Base-by-base conservation (phyloP, 2,797 vertebrate species). In the Chaunax sp. region DNA sequence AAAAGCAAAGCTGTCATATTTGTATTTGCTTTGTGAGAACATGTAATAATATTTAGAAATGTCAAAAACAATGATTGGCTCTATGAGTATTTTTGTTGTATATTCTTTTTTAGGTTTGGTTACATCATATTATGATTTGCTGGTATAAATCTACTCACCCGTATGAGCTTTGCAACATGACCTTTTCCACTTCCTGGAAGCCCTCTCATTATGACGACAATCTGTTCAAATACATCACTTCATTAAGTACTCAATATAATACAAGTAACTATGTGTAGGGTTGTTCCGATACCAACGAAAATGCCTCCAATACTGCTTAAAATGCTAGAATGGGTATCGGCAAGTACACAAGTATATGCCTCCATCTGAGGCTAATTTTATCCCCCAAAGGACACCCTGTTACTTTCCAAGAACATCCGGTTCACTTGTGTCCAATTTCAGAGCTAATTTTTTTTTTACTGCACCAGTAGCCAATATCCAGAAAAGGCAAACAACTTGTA, bases 141-240 rank as follows among this genome's bases (percentile, higher is more conserved):
- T 43, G 18, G 6, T 23, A 23, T 20, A 43, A 41, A 7, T 65
- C 22, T 18, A 95, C 95, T 93, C 81, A 99, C 98, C 85, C 98
- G 93, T 75, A 99, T 98, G 44, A 99, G 96, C 84, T 98, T 99
- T 72, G 98, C 97, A 58, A 99, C 97, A 16, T 99, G 98, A 43
- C 96, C 97, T 91, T 99, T 99, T 53, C 98, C 98, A 49, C 98
- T 98, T 89, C 98, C 98, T 63, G 98, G 97, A 69, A 99, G 92
- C 6, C 98, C 98, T 91, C 98, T 94, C 98, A 99, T 98, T 70
- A 99, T 98, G 73, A 99, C 95, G 50, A 99, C 97, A 90, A 99
- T 98, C 98, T 99, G 82, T 76, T 23, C 45, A 63, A 70, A 76
- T 20, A 69, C 1, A 28, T 5, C n/a, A 40, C 8, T 49, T 20